These are phyloP conservation scores for Amphipyra berbera DNA, from an alignment of 2,888 invertebrate genomes.

Conservation along the genomic window DNA sequence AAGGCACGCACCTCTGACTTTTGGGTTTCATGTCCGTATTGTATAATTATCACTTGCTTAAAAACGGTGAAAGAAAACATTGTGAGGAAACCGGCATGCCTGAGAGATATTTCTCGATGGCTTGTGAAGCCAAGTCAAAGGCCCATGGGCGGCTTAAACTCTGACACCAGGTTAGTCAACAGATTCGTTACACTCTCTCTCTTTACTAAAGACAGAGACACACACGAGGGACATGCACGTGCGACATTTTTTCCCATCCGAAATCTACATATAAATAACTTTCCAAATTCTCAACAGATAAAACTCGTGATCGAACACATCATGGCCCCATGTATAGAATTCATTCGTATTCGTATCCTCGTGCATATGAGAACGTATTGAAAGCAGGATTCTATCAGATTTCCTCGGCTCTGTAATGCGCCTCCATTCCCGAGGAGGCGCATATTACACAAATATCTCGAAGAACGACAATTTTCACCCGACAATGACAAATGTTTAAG, in stretches of 20 bases:
- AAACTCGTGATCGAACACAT: conserved; percentile 13
- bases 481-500: conserved; percentile 53
- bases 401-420: conserved; percentile 38
- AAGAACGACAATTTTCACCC: conserved; percentile 45
- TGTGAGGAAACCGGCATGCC: too few relatives aligned
- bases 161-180: too few relatives aligned
- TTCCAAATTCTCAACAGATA: conserved; percentile 20
- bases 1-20: too few relatives aligned
- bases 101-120: too few relatives aligned
- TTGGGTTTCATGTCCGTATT: too few relatives aligned
- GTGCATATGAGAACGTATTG: conserved; percentile 48
- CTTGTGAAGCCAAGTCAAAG: too few relatives aligned
- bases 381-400: conserved; percentile 52
- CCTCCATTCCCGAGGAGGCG: conserved; percentile 30
- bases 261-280: conserved; percentile 46
- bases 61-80: too few relatives aligned
- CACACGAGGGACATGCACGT: too few relatives aligned
- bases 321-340: conserved; percentile 30
- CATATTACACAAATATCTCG: conserved; percentile 50
- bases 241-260: not conserved
- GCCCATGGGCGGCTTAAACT: too few relatives aligned
- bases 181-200: too few relatives aligned
- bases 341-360: conserved; percentile 41
- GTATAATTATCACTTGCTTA: too few relatives aligned
- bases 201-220: too few relatives aligned